These are phyloP conservation scores for Cryptotermes secundus DNA, from an alignment of 1,140 invertebrate species.

Conservation along the genomic window DNA sequence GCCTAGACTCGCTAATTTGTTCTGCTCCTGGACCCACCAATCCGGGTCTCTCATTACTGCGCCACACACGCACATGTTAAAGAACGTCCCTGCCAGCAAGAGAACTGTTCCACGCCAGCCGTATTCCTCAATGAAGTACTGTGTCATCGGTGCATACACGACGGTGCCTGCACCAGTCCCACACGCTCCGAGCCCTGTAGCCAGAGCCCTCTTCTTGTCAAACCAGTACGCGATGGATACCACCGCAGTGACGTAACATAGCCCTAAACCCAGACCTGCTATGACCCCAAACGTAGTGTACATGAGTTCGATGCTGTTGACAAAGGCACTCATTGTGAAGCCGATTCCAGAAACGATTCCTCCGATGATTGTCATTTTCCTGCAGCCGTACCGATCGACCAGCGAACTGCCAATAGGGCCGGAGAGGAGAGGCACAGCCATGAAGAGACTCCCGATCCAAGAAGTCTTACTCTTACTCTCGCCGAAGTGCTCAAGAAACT, in stretches of 20 bases:
- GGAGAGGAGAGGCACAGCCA: constrained; percentile 82
- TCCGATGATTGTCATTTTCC: constrained; percentile 33
- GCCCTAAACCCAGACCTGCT: constrained; percentile 79
- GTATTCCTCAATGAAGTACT: constrained; percentile 68
- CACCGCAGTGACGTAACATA: constrained; percentile 87
- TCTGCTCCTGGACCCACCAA: constrained; percentile 67
- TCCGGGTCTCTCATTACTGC: constrained; percentile 84
- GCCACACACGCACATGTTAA: constrained; percentile 88
- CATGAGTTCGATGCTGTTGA: constrained; percentile 70
- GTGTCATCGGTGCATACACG: constrained; percentile 79
- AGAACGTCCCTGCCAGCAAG: constrained; percentile 76
- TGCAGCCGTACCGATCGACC: constrained; percentile 63
- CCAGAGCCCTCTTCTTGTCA: constrained; percentile 86
- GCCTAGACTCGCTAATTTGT: constrained; percentile 41
- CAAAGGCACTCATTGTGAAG: constrained; percentile 76
- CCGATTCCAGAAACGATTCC: constrained; percentile 63
- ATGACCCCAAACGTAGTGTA: constrained; percentile 85
- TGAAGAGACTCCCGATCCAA: constrained; percentile 85
- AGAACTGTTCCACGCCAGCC: constrained; percentile 86
- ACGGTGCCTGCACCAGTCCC: constrained; percentile 86
- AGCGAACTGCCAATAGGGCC: constrained; percentile 84
- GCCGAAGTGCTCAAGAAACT: constrained; percentile 83
- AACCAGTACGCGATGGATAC: constrained; percentile 96
- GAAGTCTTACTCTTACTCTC: constrained; percentile 80
- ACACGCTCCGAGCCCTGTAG: constrained; percentile 88